Conservation (phyloP, 1,140 invertebrate genomes). For the Paramacrobiotus metropolitanus region DNA sequence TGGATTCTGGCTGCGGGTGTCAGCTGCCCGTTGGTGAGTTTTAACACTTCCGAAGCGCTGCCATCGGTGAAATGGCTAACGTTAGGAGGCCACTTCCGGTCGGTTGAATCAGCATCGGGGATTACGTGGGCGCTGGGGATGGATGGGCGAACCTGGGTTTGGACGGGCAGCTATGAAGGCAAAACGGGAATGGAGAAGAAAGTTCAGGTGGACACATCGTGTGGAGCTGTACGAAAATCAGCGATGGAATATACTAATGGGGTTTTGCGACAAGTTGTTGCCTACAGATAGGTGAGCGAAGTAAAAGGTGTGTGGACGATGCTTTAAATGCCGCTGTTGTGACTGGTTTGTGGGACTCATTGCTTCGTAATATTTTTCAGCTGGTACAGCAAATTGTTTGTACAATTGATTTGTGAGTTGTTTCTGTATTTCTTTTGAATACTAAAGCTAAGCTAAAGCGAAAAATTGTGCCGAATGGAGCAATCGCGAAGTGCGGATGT, state of each 20-base stretch:
- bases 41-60: not conserved
- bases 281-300: conserved; percentile 49
- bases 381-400: no score
- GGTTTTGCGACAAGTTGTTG: conserved; percentile 51
- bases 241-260: conserved; percentile 73
- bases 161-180: conserved; percentile 42
- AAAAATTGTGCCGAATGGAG: no score
- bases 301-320: no score
- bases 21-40: not conserved
- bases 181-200: not conserved
- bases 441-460: no score
- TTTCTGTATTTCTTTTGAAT: no score
- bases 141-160: conserved; percentile 56
- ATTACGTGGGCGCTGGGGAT: conserved; percentile 69
- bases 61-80: conserved; percentile 1
- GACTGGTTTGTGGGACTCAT: no score
- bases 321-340: no score
- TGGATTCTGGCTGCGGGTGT: conserved; percentile 13
- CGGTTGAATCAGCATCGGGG: conserved; percentile 43
- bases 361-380: no score
- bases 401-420: no score
- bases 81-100: conserved; percentile 41
- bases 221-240: conserved; percentile 79
- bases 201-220: conserved; percentile 13
- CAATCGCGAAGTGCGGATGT: no score